Base-by-base conservation (phyloP, 2,113 vertebrate species). In the Thamnaconus septentrionalis region DNA sequence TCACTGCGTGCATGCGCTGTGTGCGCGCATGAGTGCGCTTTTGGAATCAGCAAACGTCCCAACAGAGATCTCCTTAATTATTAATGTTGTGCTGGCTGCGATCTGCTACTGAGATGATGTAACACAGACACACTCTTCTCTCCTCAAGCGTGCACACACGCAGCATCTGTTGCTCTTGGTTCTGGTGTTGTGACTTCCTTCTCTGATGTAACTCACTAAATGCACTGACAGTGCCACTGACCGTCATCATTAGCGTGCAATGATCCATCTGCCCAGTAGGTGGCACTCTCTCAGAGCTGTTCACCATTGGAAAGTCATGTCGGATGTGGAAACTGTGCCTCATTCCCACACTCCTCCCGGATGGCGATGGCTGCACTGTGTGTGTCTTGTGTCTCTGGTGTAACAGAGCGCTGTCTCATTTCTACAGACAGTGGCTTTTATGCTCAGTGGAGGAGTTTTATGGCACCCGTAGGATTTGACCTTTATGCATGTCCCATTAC, bases 241-340 rank as follows among this genome's bases (percentile, higher is more conserved):
- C 3, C 44, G 1, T 45, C 44, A 31, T 31, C 7, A 45, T 45
- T 8, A 61, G 8, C 11, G 4, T 31, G 59, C 62, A 83, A n/a
- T 72, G 50, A 46, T 0, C 1, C 5, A 3, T 54, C 61, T 80
- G 41, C 1, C 84, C 87, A 86, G 61, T 61, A 88, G 85, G 54
- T 73, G 86, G 71, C 85, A 40, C 58, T 64, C 72, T 53, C n/a
- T 54, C 39, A 55, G 55, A 55, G 8, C 3, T 5, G 54, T 41
- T 4, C 64, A 61, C 11, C 45, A 57, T 56, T 12, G 39, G 52
- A 76, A 70, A 76, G 67, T 55, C 55, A 3, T 62, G 61, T 1
- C 56, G 59, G 69, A 63, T 59, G 59, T 87, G 83, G 90, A 88
- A 89, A 89, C 85, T 67, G 50, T 80, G 81, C 40, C 75, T 86